Evolutionary conservation across 1,140 invertebrate species (phyloP).

Genomic region (Brachionus paranguensis): DNA sequence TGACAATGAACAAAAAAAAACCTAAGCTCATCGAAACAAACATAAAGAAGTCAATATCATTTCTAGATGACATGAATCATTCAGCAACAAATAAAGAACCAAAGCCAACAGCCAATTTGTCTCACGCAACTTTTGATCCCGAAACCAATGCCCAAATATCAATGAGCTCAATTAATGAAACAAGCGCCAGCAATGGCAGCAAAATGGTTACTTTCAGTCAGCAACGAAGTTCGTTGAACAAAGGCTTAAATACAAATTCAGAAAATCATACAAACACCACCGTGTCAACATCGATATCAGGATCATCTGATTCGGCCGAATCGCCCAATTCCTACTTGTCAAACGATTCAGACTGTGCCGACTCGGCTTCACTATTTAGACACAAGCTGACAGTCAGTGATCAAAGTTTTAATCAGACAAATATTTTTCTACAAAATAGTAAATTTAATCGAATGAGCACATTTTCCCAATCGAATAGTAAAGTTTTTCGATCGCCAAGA

Average conservation of each 20-base stretch:
- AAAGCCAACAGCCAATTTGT: not conserved
- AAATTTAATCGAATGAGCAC: not conserved
- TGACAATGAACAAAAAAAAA: not conserved
- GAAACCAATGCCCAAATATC: not conserved
- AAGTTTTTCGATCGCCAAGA: not conserved
- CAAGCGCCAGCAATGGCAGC: not conserved
- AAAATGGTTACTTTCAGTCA: slow-evolving; percentile 3
- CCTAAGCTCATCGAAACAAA: not conserved
- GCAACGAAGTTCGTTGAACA: not conserved
- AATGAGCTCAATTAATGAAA: not conserved
- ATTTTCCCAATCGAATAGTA: not conserved
- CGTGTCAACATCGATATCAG: slow-evolving; percentile 5
- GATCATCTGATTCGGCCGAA: not conserved
- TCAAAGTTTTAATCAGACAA: slow-evolving; percentile 9
- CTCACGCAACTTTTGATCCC: not conserved
- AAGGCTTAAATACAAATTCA: not conserved
- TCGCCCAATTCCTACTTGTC: not conserved
- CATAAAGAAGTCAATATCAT: slow-evolving; percentile 1
- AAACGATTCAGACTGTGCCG: not conserved
- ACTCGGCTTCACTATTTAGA: not conserved
- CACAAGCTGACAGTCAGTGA: slow-evolving; percentile 12
- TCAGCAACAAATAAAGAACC: not conserved
- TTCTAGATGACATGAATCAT: not conserved
- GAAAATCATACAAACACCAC: slow-evolving; percentile 6
- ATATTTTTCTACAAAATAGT: not conserved